Evolutionary conservation across 2,888 invertebrate species (phyloP).

Genomic region (Catocala sponsa): DNA sequence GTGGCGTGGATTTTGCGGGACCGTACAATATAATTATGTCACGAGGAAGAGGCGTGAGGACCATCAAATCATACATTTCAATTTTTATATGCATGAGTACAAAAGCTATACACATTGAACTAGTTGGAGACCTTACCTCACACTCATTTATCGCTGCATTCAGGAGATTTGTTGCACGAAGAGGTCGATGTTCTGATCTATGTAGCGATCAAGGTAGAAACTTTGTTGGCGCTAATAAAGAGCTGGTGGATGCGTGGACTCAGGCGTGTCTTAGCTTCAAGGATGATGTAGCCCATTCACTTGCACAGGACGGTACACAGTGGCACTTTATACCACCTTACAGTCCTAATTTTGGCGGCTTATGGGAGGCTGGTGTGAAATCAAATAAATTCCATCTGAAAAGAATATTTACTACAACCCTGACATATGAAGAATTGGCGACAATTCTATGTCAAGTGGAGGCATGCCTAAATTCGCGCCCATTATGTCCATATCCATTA

Average conservation of each 20-base stretch:
- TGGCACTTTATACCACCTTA: slow-evolving; percentile 10
- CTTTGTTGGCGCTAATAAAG: slow-evolving; percentile 3
- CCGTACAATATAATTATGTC: not conserved
- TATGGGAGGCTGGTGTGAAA: not conserved
- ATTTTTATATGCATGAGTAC: slow-evolving; percentile 2
- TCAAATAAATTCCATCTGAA: slow-evolving; percentile 3
- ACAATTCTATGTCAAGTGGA: slow-evolving; percentile 6
- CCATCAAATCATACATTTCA: not conserved
- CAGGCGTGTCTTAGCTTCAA: not conserved
- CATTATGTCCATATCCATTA: slow-evolving; percentile 5
- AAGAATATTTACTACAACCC: not conserved
- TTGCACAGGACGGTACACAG: not conserved
- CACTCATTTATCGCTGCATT: slow-evolving; percentile 7
- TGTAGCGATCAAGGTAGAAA: slow-evolving; percentile 7
- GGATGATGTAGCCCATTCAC: not conserved
- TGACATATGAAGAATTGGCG: slow-evolving; percentile 8
- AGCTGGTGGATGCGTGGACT: not conserved
- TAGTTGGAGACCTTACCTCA: slow-evolving; percentile 2
- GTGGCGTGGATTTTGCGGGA: slow-evolving; percentile 1
- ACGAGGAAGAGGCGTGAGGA: not conserved
- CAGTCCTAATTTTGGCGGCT: not conserved
- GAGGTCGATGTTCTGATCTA: slow-evolving; percentile 1
- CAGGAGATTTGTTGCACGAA: slow-evolving; percentile 1
- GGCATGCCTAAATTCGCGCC: not conserved
- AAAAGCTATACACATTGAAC: not conserved